Evolutionary conservation across 1,140 invertebrate species (phyloP), one percentile per base, ranked within the genome.

Genomic region (Aphaenogaster rudis): DNA sequence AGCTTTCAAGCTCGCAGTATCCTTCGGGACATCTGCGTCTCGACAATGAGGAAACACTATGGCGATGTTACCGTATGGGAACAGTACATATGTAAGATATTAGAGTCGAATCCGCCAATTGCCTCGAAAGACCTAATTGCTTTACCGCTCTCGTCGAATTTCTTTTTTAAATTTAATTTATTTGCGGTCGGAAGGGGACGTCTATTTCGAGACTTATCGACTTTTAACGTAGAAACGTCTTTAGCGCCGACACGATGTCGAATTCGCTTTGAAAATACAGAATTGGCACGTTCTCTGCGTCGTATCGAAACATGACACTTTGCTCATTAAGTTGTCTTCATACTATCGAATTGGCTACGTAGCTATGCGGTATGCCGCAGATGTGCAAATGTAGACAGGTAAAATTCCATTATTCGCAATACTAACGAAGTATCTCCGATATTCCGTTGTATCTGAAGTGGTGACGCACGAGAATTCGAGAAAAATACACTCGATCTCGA

Each of bases 391-490:
- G 52, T 59, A 45, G 28, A 36, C 52, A 50, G 28, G 5, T 76
- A 11, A 61, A 72, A 48, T 74, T 72, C 33, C 6, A 45, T 42
- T 21, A 17, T 13, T 6, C 11, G 17, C 6, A 52, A 61, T 74
- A 48, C 57, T 13, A 48, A 66, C 9, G 2, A n/a, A 28, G 15
- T 42, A 36, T 48, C 64, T 42, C 63, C 21, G 78, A 80, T 67
- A 69, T 67, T 54, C 9, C n/a, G 36, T 54, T 54, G 21, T 54
- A 50, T 39, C n/a, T 39, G 15, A 71, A 81, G 13, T 52, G 17
- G n/a, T 69, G 63, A 69, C 61, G 78, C n/a, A 28, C 39, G n/a
- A 28, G 28, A 15, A 69, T 80, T 69, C 48, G 45, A 39, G 21
- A 80, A 67, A 42, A 52, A 48, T 39, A 39, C 33, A 64, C 9